Base-by-base conservation (phyloP, 2,888 invertebrate genomes). In the Thyatira batis region DNA sequence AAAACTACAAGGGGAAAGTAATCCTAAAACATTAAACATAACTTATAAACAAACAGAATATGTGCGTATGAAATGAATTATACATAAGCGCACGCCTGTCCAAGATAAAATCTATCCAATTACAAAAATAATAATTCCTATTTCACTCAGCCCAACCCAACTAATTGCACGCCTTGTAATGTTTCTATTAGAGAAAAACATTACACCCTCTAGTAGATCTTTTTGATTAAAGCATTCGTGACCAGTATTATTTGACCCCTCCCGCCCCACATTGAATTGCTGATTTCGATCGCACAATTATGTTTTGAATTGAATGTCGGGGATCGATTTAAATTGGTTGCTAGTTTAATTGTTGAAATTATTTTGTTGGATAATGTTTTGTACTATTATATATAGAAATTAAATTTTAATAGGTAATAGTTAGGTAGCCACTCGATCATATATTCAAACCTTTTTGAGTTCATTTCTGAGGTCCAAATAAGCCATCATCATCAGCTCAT, bases 81-180 rank as follows among this genome's bases (percentile, higher is more conserved):
- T 60, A 61, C 61, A 60, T 60, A 49, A 54, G 49, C 30, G 56
- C 52, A 27, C 49, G 45, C 39, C 25, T 17, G 11, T 27, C 9
- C 43, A 67, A 71, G 71, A 58, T 58, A 80, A 73, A 69, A 80
- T 82, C 80, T 77, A 74, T 71, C 76, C 73, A 80, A 82, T 80
- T 80, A 70, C 69, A 75, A 68, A 75, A 78, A 80, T 80, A 84
- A 85, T 82, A 75, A 78, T 70, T 76, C 60, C 65, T 67, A 80
- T 77, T 74, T 69, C 72, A 62, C 67, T 67, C 65, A 63, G 58
- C 53, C 49, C 59, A 53, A 53, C 52, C 55, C 61, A 64, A 58
- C 70, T 78, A 80, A 81, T 82, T 82, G 78, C 71, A 70, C 66
- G 58, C 50, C 53, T 63, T 45, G 45, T 69, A 72, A 69, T 71